Conservation (phyloP, 2,113 vertebrate species). For the Saguinus imperator region DNA sequence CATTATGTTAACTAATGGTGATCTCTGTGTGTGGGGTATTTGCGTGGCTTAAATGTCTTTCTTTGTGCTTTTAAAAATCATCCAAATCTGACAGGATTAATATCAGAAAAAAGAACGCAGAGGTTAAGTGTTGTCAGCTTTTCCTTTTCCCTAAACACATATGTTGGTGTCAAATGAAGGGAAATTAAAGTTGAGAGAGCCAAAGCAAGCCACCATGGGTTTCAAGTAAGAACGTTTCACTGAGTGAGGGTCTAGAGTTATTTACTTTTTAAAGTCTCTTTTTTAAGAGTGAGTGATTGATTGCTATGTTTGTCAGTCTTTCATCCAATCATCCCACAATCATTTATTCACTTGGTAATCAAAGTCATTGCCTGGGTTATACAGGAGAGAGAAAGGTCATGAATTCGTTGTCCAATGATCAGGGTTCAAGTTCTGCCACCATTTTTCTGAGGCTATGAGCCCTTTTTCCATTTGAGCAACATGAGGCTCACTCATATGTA, state of each 20-base stretch:
- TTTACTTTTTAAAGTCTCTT: not conserved
- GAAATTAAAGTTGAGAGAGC: not conserved
- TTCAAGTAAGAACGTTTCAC: not conserved
- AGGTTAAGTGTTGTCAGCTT: not conserved
- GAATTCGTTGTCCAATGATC: not conserved
- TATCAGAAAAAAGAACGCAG: not conserved
- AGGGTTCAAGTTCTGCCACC: not conserved
- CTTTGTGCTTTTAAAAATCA: not conserved
- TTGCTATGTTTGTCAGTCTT: not conserved
- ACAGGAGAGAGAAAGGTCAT: not conserved
- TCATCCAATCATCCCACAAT: not conserved
- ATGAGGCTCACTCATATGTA: not conserved
- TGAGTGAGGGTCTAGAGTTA: not conserved
- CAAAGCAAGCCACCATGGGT: not conserved
- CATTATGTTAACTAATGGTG: not conserved
- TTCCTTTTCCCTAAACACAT: not conserved
- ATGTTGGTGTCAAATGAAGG: not conserved
- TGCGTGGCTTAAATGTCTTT: not conserved
- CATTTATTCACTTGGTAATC: not conserved
- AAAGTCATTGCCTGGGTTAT: not conserved
- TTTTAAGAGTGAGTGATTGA: not conserved
- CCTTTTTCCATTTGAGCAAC: not conserved
- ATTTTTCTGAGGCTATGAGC: not conserved
- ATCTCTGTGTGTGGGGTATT: not conserved
- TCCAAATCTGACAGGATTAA: not conserved